These are phyloP conservation scores for Venturia canescens DNA, from an alignment of 1,140 invertebrate species.

Conservation along the genomic window DNA sequence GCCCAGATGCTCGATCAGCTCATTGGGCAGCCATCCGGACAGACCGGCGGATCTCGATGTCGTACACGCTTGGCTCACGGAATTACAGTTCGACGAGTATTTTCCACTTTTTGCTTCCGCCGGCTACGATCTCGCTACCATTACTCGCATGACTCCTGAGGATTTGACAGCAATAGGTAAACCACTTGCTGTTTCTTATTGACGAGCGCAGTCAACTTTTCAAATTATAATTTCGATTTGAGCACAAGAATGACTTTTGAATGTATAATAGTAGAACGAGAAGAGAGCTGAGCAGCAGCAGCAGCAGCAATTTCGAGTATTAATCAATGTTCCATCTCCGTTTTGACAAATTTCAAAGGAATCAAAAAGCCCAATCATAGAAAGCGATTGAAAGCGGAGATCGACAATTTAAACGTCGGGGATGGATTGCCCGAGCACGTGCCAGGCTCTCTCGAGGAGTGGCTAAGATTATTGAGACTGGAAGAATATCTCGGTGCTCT, in stretches of 20 bases:
- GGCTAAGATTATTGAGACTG: conserved; percentile 92
- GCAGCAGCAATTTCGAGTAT: not conserved
- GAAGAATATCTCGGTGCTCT: conserved; percentile 94
- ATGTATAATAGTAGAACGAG: too few relatives aligned
- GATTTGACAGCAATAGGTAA: conserved; percentile 87
- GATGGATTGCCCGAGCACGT: conserved; percentile 96
- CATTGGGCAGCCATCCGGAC: conserved; percentile 82
- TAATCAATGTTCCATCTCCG: not conserved
- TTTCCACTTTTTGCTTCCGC: conserved; percentile 94
- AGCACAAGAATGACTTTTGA: too few relatives aligned
- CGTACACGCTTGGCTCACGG: conserved; percentile 94
- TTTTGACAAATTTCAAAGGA: conserved; percentile 59
- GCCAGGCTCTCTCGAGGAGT: conserved; percentile 94
- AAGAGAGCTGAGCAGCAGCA: too few relatives aligned
- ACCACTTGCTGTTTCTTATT: conserved; percentile 36
- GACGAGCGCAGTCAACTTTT: too few relatives aligned
- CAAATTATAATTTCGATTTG: too few relatives aligned
- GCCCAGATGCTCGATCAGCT: conserved; percentile 84
- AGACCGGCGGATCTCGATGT: conserved; percentile 87
- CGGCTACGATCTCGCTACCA: conserved; percentile 98
- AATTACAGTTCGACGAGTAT: conserved; percentile 98
- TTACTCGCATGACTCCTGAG: conserved; percentile 98
- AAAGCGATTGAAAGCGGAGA: conserved; percentile 96
- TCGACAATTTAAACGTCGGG: conserved; percentile 94
- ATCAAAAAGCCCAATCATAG: conserved; percentile 99